phyloP scores from a whole-genome alignment of 2,797 vertebrate genomes.

The Tragopan temminckii region DNA sequence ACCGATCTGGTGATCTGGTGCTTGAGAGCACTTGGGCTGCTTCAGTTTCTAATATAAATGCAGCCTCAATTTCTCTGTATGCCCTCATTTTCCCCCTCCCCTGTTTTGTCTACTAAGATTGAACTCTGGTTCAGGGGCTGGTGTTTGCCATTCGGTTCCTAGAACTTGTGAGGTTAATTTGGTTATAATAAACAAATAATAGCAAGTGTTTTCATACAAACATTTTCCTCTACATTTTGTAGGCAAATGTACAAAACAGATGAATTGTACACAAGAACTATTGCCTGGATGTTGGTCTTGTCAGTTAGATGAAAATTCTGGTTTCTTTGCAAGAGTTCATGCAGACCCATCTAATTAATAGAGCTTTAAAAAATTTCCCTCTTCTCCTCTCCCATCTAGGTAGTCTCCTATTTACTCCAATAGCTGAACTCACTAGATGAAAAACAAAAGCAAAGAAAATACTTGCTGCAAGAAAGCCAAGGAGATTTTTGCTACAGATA shows the following conservation, averaged over 20 bases:
- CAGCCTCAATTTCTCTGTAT: not conserved
- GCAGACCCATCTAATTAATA: not conserved
- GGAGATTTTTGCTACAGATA: not conserved
- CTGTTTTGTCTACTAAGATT: not conserved
- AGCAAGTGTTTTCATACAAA: not conserved
- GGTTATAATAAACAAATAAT: not conserved
- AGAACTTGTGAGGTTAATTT: not conserved
- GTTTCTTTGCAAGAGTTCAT: not conserved
- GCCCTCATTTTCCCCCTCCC: not conserved
- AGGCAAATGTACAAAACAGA: not conserved
- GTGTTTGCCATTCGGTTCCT: not conserved
- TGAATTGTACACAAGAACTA: not conserved
- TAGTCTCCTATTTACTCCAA: not conserved
- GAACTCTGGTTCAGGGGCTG: not conserved
- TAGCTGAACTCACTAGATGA: not conserved
- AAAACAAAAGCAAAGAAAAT: not conserved
- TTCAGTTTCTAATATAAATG: not conserved
- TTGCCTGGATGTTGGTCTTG: not conserved
- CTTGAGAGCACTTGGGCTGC: not conserved
- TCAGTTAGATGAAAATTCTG: not conserved
- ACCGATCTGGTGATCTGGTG: not conserved
- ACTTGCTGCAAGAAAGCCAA: not conserved
- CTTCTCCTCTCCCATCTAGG: not conserved
- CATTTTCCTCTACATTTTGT: fast-evolving
- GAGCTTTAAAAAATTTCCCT: not conserved